These are phyloP conservation scores for Drosophila murphyi DNA, from an alignment of 1,140 invertebrate species.

Conservation along the genomic window DNA sequence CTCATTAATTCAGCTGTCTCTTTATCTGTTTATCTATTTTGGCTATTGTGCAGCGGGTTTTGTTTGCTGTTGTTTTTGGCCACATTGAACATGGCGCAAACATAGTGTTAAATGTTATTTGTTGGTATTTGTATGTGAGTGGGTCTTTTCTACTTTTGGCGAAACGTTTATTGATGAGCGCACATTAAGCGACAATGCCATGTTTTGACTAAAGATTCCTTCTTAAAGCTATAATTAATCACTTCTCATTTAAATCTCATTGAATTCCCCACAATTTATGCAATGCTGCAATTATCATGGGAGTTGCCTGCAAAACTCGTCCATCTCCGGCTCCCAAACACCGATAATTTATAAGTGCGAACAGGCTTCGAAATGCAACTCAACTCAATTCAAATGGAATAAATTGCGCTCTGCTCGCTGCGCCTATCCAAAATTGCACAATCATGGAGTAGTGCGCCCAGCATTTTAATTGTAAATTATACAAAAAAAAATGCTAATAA, in stretches of 20 bases:
- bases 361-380: constrained; percentile 36
- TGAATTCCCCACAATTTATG: constrained; percentile 26
- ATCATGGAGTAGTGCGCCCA: constrained; percentile 45
- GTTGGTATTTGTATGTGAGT: constrained; percentile 8
- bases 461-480: constrained; percentile 47
- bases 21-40: constrained; percentile 30
- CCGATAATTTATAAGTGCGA: constrained; percentile 36
- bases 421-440: constrained; percentile 52
- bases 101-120: constrained; percentile 9
- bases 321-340: neutral
- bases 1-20: constrained; percentile 56
- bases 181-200: constrained; percentile 58
- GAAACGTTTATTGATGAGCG: constrained; percentile 54
- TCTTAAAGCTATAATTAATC: constrained; percentile 50
- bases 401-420: constrained; percentile 31
- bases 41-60: constrained; percentile 48
- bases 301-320: constrained; percentile 27
- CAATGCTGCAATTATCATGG: constrained; percentile 40
- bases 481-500: constrained; percentile 6
- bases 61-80: constrained; percentile 7
- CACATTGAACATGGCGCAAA: constrained; percentile 26
- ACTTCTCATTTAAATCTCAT: constrained; percentile 54
- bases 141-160: constrained; percentile 24
- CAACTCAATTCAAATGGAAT: constrained; percentile 47
- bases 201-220: constrained; percentile 61